phyloP scores from a whole-genome alignment of 2,888 invertebrate genomes.

The Pristionchus fissidentatus region DNA sequence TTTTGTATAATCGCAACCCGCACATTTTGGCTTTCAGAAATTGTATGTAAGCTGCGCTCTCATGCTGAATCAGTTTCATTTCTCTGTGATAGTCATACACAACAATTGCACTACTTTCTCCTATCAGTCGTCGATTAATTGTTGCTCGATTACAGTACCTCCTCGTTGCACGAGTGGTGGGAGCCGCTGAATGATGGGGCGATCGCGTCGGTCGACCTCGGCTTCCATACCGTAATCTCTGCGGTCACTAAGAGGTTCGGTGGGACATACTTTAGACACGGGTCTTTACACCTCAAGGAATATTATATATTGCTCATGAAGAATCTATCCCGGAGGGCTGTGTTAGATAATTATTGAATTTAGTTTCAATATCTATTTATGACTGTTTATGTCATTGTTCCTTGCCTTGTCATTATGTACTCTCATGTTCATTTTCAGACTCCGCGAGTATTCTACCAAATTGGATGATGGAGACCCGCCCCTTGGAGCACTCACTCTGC shows the following conservation, averaged over 20 bases:
- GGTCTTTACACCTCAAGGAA: neutral
- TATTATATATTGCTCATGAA: no score
- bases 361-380: no score
- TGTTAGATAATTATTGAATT: no score
- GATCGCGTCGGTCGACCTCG: slow-evolving; percentile 12
- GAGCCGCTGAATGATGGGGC: slow-evolving; percentile 40
- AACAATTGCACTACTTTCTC: no score
- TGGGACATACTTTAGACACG: neutral
- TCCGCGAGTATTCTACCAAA: neutral
- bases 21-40: neutral
- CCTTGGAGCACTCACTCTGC: neutral
- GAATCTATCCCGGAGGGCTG: no score
- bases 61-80: neutral
- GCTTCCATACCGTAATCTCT: slow-evolving; percentile 18
- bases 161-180: slow-evolving; percentile 42
- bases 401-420: no score
- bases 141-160: neutral
- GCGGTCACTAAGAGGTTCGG: slow-evolving; percentile 22
- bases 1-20: no score
- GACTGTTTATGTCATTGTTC: no score
- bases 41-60: neutral
- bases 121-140: no score
- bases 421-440: no score
- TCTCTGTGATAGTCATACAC: neutral
- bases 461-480: slow-evolving; percentile 33